These are phyloP conservation scores for Phengaris alcon DNA, from an alignment of 2,888 invertebrate species.

Conservation along the genomic window DNA sequence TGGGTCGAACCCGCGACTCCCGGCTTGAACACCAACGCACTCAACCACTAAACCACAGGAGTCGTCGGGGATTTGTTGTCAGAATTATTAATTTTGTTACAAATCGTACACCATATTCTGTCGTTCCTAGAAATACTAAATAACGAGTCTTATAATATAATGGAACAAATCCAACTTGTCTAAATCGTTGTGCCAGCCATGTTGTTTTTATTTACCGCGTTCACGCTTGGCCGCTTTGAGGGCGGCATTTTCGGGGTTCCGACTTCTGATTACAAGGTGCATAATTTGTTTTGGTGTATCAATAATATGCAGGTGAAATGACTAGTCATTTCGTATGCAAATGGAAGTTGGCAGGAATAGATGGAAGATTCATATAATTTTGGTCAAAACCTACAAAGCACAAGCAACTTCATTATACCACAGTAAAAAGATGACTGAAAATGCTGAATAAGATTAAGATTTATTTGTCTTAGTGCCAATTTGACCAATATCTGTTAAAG, in stretches of 20 bases:
- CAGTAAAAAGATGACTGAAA: background rate
- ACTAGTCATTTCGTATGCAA: slow-evolving; percentile 13
- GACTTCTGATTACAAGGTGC: slow-evolving; percentile 4
- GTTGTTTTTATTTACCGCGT: slow-evolving; percentile 14
- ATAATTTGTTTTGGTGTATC: slow-evolving; percentile 12
- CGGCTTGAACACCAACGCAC: too few relatives aligned
- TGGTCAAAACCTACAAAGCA: background rate
- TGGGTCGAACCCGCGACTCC: too few relatives aligned
- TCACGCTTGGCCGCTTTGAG: background rate
- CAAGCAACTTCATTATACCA: background rate
- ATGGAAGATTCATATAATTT: slow-evolving; percentile 4
- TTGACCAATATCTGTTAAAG: too few relatives aligned
- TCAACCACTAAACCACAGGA: too few relatives aligned
- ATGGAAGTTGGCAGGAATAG: background rate
- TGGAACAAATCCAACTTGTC: too few relatives aligned
- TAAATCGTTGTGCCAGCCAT: background rate
- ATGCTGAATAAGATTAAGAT: background rate
- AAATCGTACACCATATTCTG: too few relatives aligned
- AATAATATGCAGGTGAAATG: slow-evolving; percentile 2
- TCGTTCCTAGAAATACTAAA: too few relatives aligned
- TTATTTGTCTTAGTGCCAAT: too few relatives aligned
- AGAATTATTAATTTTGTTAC: too few relatives aligned
- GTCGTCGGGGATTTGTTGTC: too few relatives aligned
- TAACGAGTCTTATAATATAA: too few relatives aligned
- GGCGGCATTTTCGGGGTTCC: slow-evolving; percentile 6